Evolutionary conservation across 2,888 invertebrate genomes (phyloP), one percentile per base, ranked within the genome.

Genomic region (Noctuana brunneofusca): DNA sequence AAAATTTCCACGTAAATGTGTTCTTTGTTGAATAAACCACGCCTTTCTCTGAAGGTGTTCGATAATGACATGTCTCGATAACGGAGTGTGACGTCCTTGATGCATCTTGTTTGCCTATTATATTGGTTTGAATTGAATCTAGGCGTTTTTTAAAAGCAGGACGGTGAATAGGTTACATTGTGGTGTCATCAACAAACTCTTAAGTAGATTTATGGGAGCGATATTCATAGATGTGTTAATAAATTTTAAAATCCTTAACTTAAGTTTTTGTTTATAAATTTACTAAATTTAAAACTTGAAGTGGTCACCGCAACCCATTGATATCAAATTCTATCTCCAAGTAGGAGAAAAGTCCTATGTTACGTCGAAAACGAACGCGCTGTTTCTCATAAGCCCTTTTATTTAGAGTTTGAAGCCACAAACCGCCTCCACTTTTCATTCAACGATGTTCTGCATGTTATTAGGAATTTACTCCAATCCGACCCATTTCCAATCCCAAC

Each of bases 1-100:
- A 58, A 30, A 43, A 53, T 53, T 59, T 43, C 52, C 43, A 41
- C 18, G 43, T 59, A 53, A 59, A 53, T 20, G 41, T 55, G 16
- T 22, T 38, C 38, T 22, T 49, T 30, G 35, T 48, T 48, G 48
- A 22, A 22, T n/a, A 22, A 22, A 48, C 11, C 20, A 43, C 22
- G 48, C 48, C 22, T 48, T 11, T 48, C 48, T 48, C 22, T 22
- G 22, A 48, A 48, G 48, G 48, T 35, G 18, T 53, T 35, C 11
- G 18, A 35, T 35, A 53, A 53, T 35, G 53, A 53, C 53, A 6
- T 35, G 20, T 35, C 22, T n/a, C 22, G 22, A 5, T 48, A 48
- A 48, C 12, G 48, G 20, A 12, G 16, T 18, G 14, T 38, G 12
- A 38, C 32, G 32, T 32, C 12, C 32, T 32, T 32, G 4, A 5